Conservation (phyloP, 2,113 vertebrate genomes). For the Eulemur macaco region DNA sequence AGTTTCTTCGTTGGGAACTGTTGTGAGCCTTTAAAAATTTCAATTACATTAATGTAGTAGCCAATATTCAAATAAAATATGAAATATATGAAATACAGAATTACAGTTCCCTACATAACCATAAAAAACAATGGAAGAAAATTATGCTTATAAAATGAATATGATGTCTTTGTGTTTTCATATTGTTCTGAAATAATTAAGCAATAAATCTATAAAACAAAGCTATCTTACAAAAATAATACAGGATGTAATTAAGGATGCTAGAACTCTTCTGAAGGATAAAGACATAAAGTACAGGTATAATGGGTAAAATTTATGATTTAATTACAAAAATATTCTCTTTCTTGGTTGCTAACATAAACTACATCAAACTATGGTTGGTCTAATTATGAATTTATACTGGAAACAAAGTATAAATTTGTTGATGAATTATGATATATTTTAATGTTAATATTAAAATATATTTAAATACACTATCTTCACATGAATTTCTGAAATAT, state of each 20-base stretch:
- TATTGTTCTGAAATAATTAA: conserved; percentile 65
- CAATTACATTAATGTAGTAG: conserved; percentile 3
- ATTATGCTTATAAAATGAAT: conserved; percentile 36
- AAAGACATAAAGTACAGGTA: conserved; percentile 58
- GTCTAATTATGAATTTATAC: conserved; percentile 44
- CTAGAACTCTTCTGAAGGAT: conserved; percentile 30
- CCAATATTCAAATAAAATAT: conserved; percentile 16
- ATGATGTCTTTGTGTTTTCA: conserved; percentile 27
- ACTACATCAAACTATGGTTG: neutral
- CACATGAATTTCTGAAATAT: conserved; percentile 9
- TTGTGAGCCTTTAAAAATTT: neutral
- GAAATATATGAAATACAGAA: conserved; percentile 2
- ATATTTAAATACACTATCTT: conserved; percentile 15
- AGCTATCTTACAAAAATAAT: conserved; percentile 48
- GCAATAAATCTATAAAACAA: conserved; percentile 60
- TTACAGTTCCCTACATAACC: neutral
- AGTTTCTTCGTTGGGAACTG: neutral
- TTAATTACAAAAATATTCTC: conserved; percentile 50
- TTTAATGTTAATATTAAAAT: conserved; percentile 34
- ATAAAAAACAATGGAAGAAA: conserved; percentile 56
- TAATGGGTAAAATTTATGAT: conserved; percentile 66
- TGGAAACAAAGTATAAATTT: conserved; percentile 24
- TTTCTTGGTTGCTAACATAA: conserved; percentile 47
- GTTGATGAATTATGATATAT: neutral
- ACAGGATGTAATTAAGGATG: conserved; percentile 49